Base-by-base conservation (phyloP, 1,140 invertebrate species). In the Pissodes strobi region DNA sequence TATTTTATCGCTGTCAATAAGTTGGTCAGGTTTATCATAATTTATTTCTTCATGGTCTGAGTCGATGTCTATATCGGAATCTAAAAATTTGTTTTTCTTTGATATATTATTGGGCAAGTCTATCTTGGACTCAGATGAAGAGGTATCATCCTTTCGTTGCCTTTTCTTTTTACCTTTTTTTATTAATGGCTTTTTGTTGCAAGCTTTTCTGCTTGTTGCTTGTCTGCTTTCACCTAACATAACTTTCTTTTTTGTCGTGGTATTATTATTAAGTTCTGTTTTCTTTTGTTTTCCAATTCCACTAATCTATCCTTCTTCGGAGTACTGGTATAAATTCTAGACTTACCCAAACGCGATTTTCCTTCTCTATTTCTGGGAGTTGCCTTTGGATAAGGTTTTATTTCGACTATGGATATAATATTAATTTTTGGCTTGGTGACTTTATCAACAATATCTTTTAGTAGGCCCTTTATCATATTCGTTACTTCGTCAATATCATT, bases 291-390 rank as follows among this genome's bases (percentile, higher is more conserved):
- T 19, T 56, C 52, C 25, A 59, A 52, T 64, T 67, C 56, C 55
- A 67, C 59, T 27, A 67, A 51, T 61, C 49, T 59, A 13, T 39
- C 41, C 34, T 69, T 69, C 49, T 69, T 64, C 30, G 64, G 61
- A 18, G 64, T 67, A 19, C 48, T 30, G 15, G 67, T 69, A 38
- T 63, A 63, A 43, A 69, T 55, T 58, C 52, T 61, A 43, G 68
- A 64, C 55, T 67, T 69, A 41, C 57, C 57, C 18, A 38, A 10
- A 56, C 6, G 22, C n/a, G 10, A 23, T 62, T 46, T 62, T 43
- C 19, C 57, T 9, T 22, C 60, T 22, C 43, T 56, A 25, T 45
- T 61, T 64, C 41, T 53, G 13, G 43, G 45, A 13, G 22, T 10
- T 45, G 49, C 46, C 38, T 58, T 58, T 8, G 41, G 41, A 18